These are phyloP conservation scores for Myiotriccus ornatus DNA, from an alignment of 2,797 vertebrate species.

Conservation along the genomic window DNA sequence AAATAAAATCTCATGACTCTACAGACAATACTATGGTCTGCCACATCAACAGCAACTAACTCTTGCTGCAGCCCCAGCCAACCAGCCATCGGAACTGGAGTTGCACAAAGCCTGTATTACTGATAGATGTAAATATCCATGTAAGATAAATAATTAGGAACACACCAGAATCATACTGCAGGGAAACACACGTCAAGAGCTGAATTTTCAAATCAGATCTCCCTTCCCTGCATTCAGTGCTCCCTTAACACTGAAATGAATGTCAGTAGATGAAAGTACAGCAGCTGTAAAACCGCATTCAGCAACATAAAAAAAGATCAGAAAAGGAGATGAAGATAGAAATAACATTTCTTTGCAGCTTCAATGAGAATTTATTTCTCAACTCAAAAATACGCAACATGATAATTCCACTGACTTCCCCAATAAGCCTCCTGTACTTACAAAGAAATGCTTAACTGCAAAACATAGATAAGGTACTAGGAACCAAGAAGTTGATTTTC, in stretches of 20 bases:
- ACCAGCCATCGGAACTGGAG: not conserved
- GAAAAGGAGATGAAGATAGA: not conserved
- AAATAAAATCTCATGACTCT: not conserved
- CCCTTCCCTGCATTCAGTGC: not conserved
- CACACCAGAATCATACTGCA: not conserved
- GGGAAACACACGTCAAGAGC: not conserved
- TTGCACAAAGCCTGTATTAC: not conserved
- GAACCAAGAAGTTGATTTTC: not conserved
- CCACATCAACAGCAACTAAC: not conserved
- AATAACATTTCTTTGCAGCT: not conserved
- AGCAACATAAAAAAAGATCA: not conserved
- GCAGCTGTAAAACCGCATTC: not conserved
- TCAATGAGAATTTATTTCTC: not conserved
- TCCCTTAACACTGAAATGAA: not conserved
- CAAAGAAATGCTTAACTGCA: not conserved
- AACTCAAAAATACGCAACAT: not conserved
- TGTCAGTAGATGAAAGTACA: not conserved
- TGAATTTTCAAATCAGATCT: not conserved
- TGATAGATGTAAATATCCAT: not conserved
- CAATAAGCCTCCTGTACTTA: not conserved
- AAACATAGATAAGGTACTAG: not conserved
- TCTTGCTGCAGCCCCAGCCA: not conserved
- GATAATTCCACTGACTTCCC: not conserved
- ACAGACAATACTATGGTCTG: not conserved
- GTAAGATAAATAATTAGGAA: not conserved